Conservation (phyloP, 2,888 invertebrate genomes). For the Dolomedes plantarius region DNA sequence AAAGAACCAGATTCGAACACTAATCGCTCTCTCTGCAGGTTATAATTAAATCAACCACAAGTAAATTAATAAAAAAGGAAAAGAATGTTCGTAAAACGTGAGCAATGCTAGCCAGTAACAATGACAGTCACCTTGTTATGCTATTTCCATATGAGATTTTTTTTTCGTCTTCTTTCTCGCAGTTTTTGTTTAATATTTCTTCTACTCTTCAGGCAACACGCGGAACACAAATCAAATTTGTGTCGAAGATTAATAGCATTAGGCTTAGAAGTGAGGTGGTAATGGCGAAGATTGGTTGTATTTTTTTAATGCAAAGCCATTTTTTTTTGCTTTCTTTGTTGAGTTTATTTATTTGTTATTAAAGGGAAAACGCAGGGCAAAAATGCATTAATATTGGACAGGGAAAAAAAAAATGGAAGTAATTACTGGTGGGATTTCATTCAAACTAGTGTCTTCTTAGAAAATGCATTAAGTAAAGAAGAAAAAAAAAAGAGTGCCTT, state of each 20-base stretch:
- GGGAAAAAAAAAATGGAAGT: no score
- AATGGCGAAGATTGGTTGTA: not conserved
- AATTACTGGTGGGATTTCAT: no score
- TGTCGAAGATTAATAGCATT: conserved; percentile 54
- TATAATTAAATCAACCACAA: conserved; percentile 68
- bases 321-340: not conserved
- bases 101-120: conserved; percentile 40
- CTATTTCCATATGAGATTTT: conserved; percentile 39
- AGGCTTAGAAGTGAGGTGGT: not conserved
- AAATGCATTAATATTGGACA: no score
- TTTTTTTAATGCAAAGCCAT: not conserved
- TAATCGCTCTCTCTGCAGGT: conserved; percentile 49
- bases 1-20: conserved; percentile 25
- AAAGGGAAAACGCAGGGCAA: no score
- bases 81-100: conserved; percentile 42
- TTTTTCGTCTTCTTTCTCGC: conserved; percentile 1
- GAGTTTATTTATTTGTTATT: not conserved
- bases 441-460: no score
- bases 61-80: conserved; percentile 52
- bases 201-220: conserved; percentile 28
- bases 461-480: no score
- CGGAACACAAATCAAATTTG: conserved; percentile 52
- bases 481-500: no score
- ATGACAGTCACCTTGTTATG: conserved; percentile 62
- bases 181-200: conserved; percentile 13